Conservation (phyloP, 2,888 invertebrate genomes). For the Drosophila paranaensis region DNA sequence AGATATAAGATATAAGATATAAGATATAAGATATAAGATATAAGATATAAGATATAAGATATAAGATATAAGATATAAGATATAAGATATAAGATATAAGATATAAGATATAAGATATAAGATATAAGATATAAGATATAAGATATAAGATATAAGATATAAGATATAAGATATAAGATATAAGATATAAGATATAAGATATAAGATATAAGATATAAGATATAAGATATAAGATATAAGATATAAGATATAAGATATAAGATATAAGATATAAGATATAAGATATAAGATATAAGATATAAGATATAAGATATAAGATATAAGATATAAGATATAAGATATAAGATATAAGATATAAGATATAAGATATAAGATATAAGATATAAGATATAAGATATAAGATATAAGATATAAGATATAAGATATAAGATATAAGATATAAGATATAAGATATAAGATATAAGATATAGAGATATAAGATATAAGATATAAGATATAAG, state of each 20-base stretch:
- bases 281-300: too few relatives aligned
- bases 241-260: background rate
- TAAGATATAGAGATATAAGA: background rate
- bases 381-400: too few relatives aligned
- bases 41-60: background rate
- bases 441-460: too few relatives aligned
- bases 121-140: background rate
- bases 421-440: too few relatives aligned
- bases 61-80: background rate
- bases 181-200: background rate
- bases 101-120: background rate
- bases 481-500: background rate
- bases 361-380: too few relatives aligned
- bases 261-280: too few relatives aligned
- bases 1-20: background rate
- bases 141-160: background rate
- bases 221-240: background rate
- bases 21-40: background rate
- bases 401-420: too few relatives aligned
- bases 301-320: too few relatives aligned
- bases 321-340: too few relatives aligned
- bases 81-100: constrained; percentile 2
- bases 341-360: too few relatives aligned
- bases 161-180: background rate
- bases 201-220: background rate